These are phyloP conservation scores for Halcyon chelicuti DNA, from an alignment of 2,797 vertebrate genomes.

Conservation along the genomic window DNA sequence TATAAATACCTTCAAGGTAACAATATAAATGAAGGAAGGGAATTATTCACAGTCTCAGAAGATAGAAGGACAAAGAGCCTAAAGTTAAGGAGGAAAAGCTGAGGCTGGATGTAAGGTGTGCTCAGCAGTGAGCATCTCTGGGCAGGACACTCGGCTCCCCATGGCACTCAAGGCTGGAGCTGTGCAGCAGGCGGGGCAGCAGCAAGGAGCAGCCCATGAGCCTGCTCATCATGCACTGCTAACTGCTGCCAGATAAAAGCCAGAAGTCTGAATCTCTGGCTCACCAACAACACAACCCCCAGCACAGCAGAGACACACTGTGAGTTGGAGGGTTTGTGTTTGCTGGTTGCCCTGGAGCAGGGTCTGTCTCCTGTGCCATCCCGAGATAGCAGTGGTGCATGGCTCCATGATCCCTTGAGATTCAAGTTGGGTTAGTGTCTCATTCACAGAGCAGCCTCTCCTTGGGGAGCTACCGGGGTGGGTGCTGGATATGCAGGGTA, in stretches of 20 bases:
- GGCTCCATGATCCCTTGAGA: neutral
- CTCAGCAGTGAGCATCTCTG: neutral
- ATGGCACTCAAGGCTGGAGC: neutral
- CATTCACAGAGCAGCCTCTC: neutral
- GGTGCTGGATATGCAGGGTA: neutral
- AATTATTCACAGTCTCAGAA: conserved; percentile 61
- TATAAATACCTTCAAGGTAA: conserved; percentile 74
- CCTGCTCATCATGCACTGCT: neutral
- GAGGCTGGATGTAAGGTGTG: neutral
- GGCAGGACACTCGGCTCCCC: neutral
- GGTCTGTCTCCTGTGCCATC: neutral
- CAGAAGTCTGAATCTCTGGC: neutral
- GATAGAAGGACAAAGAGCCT: conserved; percentile 37
- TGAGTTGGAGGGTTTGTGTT: neutral
- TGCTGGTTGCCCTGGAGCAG: neutral
- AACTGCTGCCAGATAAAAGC: neutral
- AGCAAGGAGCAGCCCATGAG: neutral
- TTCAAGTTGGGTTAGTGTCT: fast-evolving
- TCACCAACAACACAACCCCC: neutral
- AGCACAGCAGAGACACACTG: neutral
- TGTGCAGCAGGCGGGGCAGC: fast-evolving
- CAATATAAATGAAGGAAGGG: conserved; percentile 65
- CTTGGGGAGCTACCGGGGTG: neutral
- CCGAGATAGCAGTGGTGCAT: fast-evolving
- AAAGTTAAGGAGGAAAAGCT: conserved; percentile 16